Conservation (phyloP, 2,113 vertebrate species). For the Cololabis saira region DNA sequence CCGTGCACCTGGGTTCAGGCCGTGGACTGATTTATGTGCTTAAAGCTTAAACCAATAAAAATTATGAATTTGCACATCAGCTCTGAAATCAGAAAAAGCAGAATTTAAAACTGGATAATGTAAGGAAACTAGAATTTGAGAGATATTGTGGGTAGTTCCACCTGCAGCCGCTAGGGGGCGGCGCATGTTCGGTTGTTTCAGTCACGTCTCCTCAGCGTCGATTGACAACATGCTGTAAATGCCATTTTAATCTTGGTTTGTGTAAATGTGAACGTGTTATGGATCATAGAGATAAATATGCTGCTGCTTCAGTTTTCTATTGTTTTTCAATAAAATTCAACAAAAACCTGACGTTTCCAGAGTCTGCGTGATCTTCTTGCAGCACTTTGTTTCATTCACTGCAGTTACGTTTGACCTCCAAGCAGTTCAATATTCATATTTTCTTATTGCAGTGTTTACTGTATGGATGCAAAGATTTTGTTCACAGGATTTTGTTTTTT, state of each 20-base stretch:
- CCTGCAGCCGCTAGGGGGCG: conserved; percentile 44
- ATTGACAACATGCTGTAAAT: conserved; percentile 41
- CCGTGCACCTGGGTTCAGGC: no score
- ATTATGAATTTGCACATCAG: conserved; percentile 24
- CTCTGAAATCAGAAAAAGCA: conserved; percentile 8
- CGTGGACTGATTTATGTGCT: background rate
- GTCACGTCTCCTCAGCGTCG: conserved; percentile 6
- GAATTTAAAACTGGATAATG: background rate
- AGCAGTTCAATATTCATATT: no score
- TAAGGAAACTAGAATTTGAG: background rate
- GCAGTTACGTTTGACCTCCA: no score
- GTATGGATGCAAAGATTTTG: background rate
- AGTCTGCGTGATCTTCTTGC: background rate
- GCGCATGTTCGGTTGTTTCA: conserved; percentile 14
- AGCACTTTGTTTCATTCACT: no score
- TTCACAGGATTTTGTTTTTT: background rate
- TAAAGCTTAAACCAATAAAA: conserved; percentile 3
- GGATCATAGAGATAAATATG: conserved; percentile 56
- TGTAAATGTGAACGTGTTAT: conserved; percentile 62
- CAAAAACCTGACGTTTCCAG: conserved; percentile 16
- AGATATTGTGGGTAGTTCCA: conserved; percentile 23
- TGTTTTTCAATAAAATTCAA: conserved; percentile 77
- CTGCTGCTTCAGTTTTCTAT: conserved; percentile 78
- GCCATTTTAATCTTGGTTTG: conserved; percentile 59
- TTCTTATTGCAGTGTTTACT: no score